Evolutionary conservation across 2,888 invertebrate genomes (phyloP).

Genomic region (Ichneumon xanthorius): DNA sequence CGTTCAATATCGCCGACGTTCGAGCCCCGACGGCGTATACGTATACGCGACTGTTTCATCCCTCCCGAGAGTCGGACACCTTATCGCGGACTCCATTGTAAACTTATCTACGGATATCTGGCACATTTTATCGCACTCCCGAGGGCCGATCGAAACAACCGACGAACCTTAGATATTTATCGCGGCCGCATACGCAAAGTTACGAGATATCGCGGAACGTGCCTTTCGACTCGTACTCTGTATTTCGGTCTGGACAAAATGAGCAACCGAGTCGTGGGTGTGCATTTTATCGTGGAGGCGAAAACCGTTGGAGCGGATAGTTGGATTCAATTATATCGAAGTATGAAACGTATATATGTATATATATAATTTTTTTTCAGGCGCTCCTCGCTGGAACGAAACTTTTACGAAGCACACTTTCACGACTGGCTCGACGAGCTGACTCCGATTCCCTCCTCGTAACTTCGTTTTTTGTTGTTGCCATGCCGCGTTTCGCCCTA

Average conservation of each 20-base stretch:
- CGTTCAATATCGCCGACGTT: slow-evolving; percentile 8
- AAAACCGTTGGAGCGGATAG: background rate
- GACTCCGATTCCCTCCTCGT: slow-evolving; percentile 25
- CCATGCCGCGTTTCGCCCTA: slow-evolving; percentile 5
- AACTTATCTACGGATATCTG: slow-evolving; percentile 12
- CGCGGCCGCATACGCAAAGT: background rate
- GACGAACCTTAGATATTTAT: background rate
- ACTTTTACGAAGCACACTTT: slow-evolving; percentile 21
- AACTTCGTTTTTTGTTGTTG: slow-evolving; percentile 2
- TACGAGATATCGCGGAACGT: background rate
- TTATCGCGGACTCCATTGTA: slow-evolving; percentile 8
- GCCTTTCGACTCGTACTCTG: background rate
- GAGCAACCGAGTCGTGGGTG: background rate
- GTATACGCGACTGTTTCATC: background rate
- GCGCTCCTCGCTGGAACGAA: background rate
- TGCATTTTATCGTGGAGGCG: background rate
- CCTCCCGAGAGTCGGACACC: background rate
- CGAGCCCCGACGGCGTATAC: background rate
- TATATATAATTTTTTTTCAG: background rate
- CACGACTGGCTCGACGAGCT: background rate
- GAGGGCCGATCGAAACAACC: background rate
- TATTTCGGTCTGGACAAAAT: background rate
- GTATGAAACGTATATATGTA: background rate
- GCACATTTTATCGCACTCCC: slow-evolving; percentile 6
- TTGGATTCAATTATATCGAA: background rate